Percentiles rank a stretch among this genome's conserved stretches.
Evolutionary conservation across 2,113 vertebrate genomes (phyloP).

Genomic region (Meriones unguiculatus): DNA sequence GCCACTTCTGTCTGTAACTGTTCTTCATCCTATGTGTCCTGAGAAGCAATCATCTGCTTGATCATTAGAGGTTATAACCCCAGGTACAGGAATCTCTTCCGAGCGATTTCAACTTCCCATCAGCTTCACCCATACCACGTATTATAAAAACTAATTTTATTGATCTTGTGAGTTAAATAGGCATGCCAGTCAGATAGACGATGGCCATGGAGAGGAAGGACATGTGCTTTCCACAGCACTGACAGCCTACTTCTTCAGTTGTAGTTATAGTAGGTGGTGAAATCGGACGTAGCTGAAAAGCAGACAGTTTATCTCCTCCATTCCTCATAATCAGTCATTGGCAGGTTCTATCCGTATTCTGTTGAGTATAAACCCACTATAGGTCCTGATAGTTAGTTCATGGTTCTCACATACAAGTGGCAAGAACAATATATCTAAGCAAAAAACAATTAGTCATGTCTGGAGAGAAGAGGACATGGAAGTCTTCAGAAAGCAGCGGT

Average conservation of each 20-base stretch:
- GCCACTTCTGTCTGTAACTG: background rate
- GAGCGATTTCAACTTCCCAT: background rate
- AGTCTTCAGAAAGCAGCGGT: background rate
- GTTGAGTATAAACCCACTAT: background rate
- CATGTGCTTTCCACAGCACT: background rate
- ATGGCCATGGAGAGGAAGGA: background rate
- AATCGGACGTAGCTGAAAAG: background rate
- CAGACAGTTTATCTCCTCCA: background rate
- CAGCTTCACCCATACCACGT: background rate
- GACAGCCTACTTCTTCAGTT: background rate
- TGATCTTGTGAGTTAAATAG: background rate
- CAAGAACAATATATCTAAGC: background rate
- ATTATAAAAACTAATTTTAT: background rate
- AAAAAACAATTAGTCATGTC: background rate
- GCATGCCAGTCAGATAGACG: background rate
- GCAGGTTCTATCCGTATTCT: background rate
- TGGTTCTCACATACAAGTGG: background rate
- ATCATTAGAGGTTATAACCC: background rate
- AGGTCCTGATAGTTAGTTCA: background rate
- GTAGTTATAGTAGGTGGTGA: rapidly evolving
- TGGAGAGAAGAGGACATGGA: background rate
- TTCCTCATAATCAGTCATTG: background rate
- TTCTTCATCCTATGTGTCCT: background rate
- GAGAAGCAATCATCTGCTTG: background rate
- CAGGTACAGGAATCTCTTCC: background rate